Evolutionary conservation across 2,113 vertebrate species (phyloP), one percentile per base, ranked within the genome.

Genomic region (Climacteris rufus): DNA sequence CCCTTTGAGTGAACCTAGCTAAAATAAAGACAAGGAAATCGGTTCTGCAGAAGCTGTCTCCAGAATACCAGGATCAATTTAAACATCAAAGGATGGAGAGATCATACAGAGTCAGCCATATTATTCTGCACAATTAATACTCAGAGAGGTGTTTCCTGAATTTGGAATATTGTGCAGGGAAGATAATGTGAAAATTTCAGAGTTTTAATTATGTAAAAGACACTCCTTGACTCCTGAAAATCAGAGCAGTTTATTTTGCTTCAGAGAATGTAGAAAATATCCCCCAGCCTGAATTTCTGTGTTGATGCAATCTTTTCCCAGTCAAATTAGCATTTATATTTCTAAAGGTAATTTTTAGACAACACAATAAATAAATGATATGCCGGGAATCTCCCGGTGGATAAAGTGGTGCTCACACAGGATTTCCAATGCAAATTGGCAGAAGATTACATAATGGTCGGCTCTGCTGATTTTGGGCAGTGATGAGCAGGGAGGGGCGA

Each of bases 1-100:
- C 98, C 98, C 98, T 98, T 97, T 96, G 95, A 97, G 96, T 98
- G 97, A 98, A 98, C 98, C 91, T 93, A 70, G 33, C 94, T 96
- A 89, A 97, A 97, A 96, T 90, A 92, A 94, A 93, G 92, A 87
- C 88, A 94, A 97, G 96, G 84, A 93, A 97, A 97, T 98, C 96
- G 47, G 96, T 74, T 89, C 93, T 94, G 96, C 94, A 95, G 93
- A 97, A 97, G 87, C 93, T 90, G 87, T 93, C 84, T 91, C 84
- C 88, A 93, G 93, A 95, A 97, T 77, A 92, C 78, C 44, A 93
- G 96, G 96, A 97, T 93, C 83, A 83, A 89, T 93, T 92, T 91
- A 85, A 80, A 83, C 74, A 79, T 98, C 97, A 97, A 97, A 98
- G 94, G 77, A 85, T 92, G 83, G 79, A 88, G 75, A 91, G 95